Base-by-base conservation (phyloP, 1,140 invertebrate genomes). In the Bombus huntii region DNA sequence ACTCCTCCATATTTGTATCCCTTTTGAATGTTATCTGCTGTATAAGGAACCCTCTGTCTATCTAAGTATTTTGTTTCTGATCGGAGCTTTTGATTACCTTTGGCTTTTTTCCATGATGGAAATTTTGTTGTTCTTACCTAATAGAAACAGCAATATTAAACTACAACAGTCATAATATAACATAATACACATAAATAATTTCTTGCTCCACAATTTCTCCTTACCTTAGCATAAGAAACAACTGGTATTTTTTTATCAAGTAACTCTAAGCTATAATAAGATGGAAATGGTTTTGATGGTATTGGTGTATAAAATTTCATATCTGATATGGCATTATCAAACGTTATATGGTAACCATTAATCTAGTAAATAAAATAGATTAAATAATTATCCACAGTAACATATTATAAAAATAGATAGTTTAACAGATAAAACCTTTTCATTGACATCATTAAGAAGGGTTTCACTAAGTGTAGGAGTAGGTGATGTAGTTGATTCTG, bases 1-100 rank as follows among this genome's bases (percentile, higher is more conserved):
- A 42, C 86, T 42, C 82, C 81, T 57, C 92, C 92, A 57, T 90
- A 93, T 75, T 90, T 88, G 18, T 91, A 93, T n/a, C 92, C 91
- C 47, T 82, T 66, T 28, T 92, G 81, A 74, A 86, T 90, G 37
- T 91, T 85, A 15, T 88, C 87, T 13, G 66, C 0, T 2, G 73
- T 31, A 34, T 91, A 79, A 62, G 70, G 13, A 34, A 75, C 83
- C 71, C 90, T 76, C 57, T 93, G 68, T 75, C 85, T 39, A 37
- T 93, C 90, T 39, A 87, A 9, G 42, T 72, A 71, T 42, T 75
- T 3, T 59, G n/a, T 86, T 78, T 47, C 28, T 70, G 31, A 4
- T 66, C 53, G 0, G 70, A 18, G 12, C 44, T 83, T 44, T 72
- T 78, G 1, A 39, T 42, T 22, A 5, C 42, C 47, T 25, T 68